These are phyloP conservation scores for Choristoneura rosaceana DNA, from an alignment of 2,888 invertebrate species.

Conservation along the genomic window DNA sequence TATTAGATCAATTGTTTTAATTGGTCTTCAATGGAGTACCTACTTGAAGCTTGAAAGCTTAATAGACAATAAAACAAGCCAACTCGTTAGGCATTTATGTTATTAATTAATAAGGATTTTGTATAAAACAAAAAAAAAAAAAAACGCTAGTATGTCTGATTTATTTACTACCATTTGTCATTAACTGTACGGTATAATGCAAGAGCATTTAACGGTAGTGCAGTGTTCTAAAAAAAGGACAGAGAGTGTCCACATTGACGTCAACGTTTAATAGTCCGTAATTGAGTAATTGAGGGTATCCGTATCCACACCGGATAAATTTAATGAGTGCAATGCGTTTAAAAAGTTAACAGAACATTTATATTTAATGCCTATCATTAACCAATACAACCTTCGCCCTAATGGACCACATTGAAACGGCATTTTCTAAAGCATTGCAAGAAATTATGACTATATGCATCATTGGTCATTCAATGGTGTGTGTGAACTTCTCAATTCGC, in stretches of 20 bases:
- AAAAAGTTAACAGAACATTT: constrained; percentile 15
- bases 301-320: constrained; percentile 16
- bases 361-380: constrained; percentile 4
- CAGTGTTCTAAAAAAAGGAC: constrained; percentile 2
- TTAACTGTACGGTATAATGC: background rate
- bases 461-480: no score
- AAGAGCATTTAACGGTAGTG: background rate
- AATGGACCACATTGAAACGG: background rate
- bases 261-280: constrained; percentile 19
- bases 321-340: constrained; percentile 12
- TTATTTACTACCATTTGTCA: background rate
- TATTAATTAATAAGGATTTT: no score
- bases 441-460: no score
- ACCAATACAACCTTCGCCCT: no score
- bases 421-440: background rate
- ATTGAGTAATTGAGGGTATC: constrained; percentile 15
- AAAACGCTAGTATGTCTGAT: background rate
- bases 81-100: no score
- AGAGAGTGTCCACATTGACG: constrained; percentile 1
- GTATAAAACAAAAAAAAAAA: background rate
- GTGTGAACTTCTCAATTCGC: no score
- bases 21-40: no score
- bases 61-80: no score
- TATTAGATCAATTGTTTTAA: no score
- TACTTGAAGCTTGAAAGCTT: no score